phyloP scores from a whole-genome alignment of 2,888 invertebrate species.

The Limenitis arthemis region DNA sequence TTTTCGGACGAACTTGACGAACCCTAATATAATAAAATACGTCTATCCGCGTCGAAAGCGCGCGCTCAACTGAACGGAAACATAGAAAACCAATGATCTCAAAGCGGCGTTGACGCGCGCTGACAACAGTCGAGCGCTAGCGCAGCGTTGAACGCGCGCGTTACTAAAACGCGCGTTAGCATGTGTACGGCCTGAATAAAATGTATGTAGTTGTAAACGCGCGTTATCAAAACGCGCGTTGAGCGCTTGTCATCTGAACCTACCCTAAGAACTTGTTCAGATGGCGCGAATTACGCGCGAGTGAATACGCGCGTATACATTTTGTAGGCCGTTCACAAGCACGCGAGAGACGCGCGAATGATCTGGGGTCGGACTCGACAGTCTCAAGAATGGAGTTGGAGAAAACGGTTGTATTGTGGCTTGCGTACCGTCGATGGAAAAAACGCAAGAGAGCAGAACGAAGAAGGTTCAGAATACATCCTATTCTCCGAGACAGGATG shows the following conservation, averaged over 20 bases:
- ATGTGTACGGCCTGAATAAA: constrained; percentile 26
- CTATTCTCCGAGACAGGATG: neutral
- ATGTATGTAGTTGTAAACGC: constrained; percentile 25
- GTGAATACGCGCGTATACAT: too few relatives aligned
- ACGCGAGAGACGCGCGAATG: too few relatives aligned
- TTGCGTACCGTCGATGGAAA: neutral
- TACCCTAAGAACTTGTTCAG: neutral
- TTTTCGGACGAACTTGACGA: constrained; percentile 6
- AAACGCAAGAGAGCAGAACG: neutral
- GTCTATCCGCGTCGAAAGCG: constrained; percentile 18
- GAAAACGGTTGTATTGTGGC: neutral
- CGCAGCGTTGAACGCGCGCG: constrained; percentile 24
- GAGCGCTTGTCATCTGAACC: constrained; percentile 13
- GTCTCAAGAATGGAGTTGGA: neutral
- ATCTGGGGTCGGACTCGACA: neutral
- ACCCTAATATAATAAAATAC: constrained; percentile 12
- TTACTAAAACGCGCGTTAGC: constrained; percentile 24
- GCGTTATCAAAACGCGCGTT: constrained; percentile 25
- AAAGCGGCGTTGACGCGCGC: too few relatives aligned
- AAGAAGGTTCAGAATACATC: neutral
- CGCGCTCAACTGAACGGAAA: constrained; percentile 10
- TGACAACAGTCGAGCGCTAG: constrained; percentile 25
- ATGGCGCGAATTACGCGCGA: too few relatives aligned
- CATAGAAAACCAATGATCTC: too few relatives aligned
- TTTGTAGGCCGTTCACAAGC: too few relatives aligned